Conservation (phyloP, 2,888 invertebrate species). For the Hydroisotoma schaefferi region DNA sequence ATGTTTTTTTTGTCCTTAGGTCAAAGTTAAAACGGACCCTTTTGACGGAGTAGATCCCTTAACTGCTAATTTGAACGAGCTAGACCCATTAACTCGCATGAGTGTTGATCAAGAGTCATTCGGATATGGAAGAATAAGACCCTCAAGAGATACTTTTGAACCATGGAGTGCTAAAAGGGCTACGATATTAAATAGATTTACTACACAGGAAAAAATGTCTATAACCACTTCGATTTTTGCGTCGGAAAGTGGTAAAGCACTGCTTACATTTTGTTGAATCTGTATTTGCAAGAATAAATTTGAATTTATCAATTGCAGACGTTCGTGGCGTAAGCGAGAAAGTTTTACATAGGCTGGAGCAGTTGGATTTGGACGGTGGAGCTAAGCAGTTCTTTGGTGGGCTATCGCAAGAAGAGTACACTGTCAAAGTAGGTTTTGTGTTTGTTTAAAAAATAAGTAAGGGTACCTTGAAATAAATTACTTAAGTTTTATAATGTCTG, state of each 20-base stretch:
- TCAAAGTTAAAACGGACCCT: constrained; percentile 54
- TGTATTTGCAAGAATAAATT: no score
- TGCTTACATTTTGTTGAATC: neutral
- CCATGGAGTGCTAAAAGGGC: constrained; percentile 74
- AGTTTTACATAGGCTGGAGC: constrained; percentile 84
- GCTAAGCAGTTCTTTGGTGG: constrained; percentile 81
- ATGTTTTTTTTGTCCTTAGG: neutral
- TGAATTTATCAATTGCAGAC: constrained; percentile 13
- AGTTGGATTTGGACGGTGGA: constrained; percentile 90
- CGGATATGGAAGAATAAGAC: constrained; percentile 16
- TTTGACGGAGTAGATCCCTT: constrained; percentile 72
- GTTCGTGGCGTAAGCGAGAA: constrained; percentile 67
- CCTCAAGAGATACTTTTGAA: constrained; percentile 58
- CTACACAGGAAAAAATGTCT: constrained; percentile 87
- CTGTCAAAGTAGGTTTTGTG: no score
- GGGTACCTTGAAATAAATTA: neutral
- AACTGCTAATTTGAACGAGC: constrained; percentile 55
- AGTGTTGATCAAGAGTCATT: constrained; percentile 44
- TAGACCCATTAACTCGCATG: constrained; percentile 60
- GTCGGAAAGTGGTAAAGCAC: constrained; percentile 48
- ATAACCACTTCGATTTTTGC: constrained; percentile 69
- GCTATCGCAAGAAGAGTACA: constrained; percentile 88
- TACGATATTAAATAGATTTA: constrained; percentile 81
- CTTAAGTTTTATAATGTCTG: constrained; percentile 53
- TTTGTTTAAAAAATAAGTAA: neutral